Evolutionary conservation across 2,797 vertebrate species (phyloP).

Genomic region (Pteronotus mesoamericanus): DNA sequence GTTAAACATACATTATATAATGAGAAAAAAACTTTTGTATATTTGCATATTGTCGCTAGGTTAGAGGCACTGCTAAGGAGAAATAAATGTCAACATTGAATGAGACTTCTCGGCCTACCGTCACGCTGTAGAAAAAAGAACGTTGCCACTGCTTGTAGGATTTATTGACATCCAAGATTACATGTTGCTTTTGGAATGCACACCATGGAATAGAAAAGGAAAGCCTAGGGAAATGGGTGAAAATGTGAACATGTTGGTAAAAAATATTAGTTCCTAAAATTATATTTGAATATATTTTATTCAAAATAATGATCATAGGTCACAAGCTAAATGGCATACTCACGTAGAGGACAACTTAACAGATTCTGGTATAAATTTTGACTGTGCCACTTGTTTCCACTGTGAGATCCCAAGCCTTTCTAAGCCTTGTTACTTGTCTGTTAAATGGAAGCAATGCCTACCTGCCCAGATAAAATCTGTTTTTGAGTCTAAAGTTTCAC

Average conservation of each 20-base stretch:
- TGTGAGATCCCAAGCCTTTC: not conserved
- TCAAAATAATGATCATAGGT: not conserved
- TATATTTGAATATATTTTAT: conserved; percentile 3
- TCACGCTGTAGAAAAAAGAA: not conserved
- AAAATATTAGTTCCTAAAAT: not conserved
- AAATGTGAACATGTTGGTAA: not conserved
- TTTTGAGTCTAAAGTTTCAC: not conserved
- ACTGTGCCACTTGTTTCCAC: not conserved
- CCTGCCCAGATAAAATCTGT: not conserved
- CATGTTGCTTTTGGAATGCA: conserved; percentile 49
- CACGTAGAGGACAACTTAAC: not conserved
- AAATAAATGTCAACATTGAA: conserved; percentile 38
- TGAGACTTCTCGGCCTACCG: conserved; percentile 28
- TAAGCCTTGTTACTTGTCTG: not conserved
- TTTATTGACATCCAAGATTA: conserved; percentile 37
- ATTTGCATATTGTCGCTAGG: conserved; percentile 36
- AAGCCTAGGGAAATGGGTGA: not conserved
- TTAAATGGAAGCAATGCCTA: not conserved
- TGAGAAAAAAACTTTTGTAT: not conserved
- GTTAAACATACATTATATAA: not conserved
- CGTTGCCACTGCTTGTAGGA: conserved; percentile 20
- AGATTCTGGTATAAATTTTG: not conserved
- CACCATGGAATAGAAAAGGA: conserved; percentile 10
- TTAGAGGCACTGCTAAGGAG: conserved; percentile 12
- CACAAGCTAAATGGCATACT: not conserved